Evolutionary conservation across 2,113 vertebrate genomes (phyloP).

Genomic region (Antechinus stuartii): DNA sequence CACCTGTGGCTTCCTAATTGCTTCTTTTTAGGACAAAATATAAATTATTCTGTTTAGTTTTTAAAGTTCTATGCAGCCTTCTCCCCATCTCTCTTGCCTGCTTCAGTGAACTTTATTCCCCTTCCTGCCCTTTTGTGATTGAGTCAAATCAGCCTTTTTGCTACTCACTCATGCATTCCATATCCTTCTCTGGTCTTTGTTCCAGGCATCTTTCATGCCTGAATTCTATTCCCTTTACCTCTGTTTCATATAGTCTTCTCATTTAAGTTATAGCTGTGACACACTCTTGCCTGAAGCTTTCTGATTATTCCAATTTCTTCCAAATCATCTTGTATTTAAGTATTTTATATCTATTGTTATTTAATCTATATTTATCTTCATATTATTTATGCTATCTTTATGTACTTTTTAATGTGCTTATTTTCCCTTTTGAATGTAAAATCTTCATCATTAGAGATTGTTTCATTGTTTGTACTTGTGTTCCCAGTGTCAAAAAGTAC

Average conservation of each 20-base stretch:
- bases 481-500: neutral
- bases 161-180: neutral
- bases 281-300: neutral
- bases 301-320: neutral
- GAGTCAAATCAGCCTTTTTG: neutral
- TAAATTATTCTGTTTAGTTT: neutral
- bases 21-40: neutral
- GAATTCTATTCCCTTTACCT: neutral
- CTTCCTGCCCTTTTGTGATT: neutral
- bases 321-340: neutral
- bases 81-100: neutral
- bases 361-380: neutral
- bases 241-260: neutral
- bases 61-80: neutral
- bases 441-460: neutral
- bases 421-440: neutral
- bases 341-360: neutral
- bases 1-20: neutral
- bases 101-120: neutral
- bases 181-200: neutral
- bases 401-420: neutral
- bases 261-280: neutral
- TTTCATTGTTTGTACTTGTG: too few relatives aligned
- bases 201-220: neutral
- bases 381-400: neutral